Evolutionary conservation across 1,140 invertebrate species (phyloP), one percentile per base, ranked within the genome.

Genomic region (Drosophila sulfurigaster): DNA sequence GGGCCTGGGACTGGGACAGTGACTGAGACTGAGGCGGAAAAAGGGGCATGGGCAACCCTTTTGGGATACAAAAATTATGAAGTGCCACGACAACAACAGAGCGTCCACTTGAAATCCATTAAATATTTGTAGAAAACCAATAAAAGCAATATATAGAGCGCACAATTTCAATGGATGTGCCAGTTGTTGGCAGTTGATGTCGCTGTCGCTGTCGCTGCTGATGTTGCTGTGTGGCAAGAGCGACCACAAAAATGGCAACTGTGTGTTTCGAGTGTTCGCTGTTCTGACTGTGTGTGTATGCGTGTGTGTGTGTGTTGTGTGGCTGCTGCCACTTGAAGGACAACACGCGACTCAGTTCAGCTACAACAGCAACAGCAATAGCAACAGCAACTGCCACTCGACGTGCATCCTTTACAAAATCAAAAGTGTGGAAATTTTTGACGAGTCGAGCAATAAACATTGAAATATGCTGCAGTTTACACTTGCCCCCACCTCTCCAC

Each of bases 41-140:
- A 25, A 25, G 3, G 20, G 20, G 11, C 3, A 45, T 38, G 60
- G 67, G 35, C 64, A 68, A 79, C 43, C 82, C 83, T 81, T 86
- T 82, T 63, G 25, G 62, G 45, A 38, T 45, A 16, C 38, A 58
- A 48, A 62, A 43, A 88, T 88, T 89, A 89, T 88, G 85, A 88
- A 88, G 83, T 88, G 83, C 63, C 77, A 88, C 80, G 83, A 88
- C 80, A 87, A 88, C 83, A 88, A 88, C 83, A 49, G 85, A 45
- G 80, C 78, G 78, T 63, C 81, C 85, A 89, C 85, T 89, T 89
- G 85, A 89, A 90, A 89, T 89, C 85, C 85, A 89, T 89, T 89
- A 89, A 89, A 89, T 89, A 89, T 89, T 89, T 89, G 85, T 89
- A 81, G 85, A 89, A 75, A 89, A 89, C 85, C 85, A 89, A 89